Evolutionary conservation across 2,888 invertebrate genomes (phyloP), one percentile per base, ranked within the genome.

Genomic region (Oegoconia quadripuncta): DNA sequence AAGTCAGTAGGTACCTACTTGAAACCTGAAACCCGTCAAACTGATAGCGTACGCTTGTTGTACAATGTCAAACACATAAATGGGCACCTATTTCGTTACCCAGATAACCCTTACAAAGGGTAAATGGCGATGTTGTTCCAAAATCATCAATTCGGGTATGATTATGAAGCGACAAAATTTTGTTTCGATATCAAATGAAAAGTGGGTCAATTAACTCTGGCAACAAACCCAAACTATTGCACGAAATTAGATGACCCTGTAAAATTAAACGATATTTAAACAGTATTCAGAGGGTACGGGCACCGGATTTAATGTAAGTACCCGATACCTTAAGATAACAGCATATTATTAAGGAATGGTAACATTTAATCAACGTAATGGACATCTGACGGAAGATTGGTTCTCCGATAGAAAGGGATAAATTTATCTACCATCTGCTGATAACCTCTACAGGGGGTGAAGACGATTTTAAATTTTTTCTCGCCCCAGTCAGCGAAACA

Each of bases 351-450:
- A 44, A 41, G 38, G 41, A 38, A 38, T 13, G 35, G 31, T 33
- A 2, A 31, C 32, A n/a, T 45, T 51, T 52, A 52, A 55, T 55
- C 50, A 55, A 46, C 23, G 41, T 45, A 51, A 51, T 50, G 46
- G 47, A 15, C 15, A 31, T 26, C 36, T 41, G 14, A 13, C 22
- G 36, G 34, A 39, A 39, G 41, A 52, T 44, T 46, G 42, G 47
- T 48, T 46, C 34, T 37, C 35, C 5, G 34, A 46, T 47, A 43
- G 35, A 32, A 37, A 27, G 20, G 29, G 25, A 23, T 17, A 22
- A 30, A 37, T 16, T 29, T 34, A 34, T 26, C 34, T 34, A 4
- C 26, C 18, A 27, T 34, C 27, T 13, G 31, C 15, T 15, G 31
- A 32, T 18, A 18, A 13, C n/a, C n/a, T n/a, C n/a, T n/a, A n/a